These are phyloP conservation scores for Epizoanthus ramosus DNA, from an alignment of 92 coral and sea anemone species.

Conservation along the genomic window DNA sequence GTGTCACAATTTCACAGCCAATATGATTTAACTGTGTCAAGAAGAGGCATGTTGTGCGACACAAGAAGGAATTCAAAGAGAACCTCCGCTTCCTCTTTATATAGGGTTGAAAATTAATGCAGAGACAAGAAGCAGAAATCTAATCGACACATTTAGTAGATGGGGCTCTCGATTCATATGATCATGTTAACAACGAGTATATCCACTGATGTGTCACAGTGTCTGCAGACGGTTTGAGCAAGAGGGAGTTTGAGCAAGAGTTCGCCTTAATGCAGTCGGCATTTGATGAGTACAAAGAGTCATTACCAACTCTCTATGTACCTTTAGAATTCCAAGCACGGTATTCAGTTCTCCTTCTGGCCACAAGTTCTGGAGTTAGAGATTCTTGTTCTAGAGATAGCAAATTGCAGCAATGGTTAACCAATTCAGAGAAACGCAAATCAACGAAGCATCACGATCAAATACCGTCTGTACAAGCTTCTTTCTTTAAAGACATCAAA, in stretches of 20 bases:
- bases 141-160: slow-evolving; percentile 51
- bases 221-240: slow-evolving; percentile 53
- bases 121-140: slow-evolving; percentile 64
- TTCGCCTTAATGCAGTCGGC: slow-evolving; percentile 41
- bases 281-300: slow-evolving; percentile 35
- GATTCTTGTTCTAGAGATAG: slow-evolving; percentile 39
- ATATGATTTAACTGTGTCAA: slow-evolving; percentile 55
- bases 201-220: slow-evolving; percentile 61
- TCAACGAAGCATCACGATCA: slow-evolving; percentile 61
- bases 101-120: slow-evolving; percentile 59
- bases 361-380: slow-evolving; percentile 39
- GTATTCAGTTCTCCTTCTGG: slow-evolving; percentile 55
- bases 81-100: slow-evolving; percentile 57
- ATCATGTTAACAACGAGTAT: slow-evolving; percentile 48
- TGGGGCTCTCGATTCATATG: slow-evolving; percentile 69
- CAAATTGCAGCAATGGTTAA: slow-evolving; percentile 48
- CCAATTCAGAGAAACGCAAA: slow-evolving; percentile 35
- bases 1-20: slow-evolving; percentile 42
- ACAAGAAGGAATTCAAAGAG: slow-evolving; percentile 47
- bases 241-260: slow-evolving; percentile 59
- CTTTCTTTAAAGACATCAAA: slow-evolving; percentile 46
- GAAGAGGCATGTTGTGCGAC: slow-evolving; percentile 34
- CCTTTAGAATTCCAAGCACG: slow-evolving; percentile 34
- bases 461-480: background rate
- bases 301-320: slow-evolving; percentile 6